Evolutionary conservation across 1,140 invertebrate genomes (phyloP).

Genomic region (Ceratina japonica): DNA sequence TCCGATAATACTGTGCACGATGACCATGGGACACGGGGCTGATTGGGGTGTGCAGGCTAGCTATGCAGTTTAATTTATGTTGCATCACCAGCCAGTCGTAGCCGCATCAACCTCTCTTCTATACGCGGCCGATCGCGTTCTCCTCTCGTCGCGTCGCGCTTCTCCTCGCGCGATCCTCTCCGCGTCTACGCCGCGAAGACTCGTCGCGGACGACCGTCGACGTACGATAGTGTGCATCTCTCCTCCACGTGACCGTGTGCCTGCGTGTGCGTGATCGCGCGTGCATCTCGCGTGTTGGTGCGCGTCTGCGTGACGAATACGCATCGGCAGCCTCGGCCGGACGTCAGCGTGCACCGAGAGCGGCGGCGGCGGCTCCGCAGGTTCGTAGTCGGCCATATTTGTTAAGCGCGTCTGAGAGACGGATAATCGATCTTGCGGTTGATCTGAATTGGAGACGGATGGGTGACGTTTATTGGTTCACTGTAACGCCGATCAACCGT

Average conservation of each 20-base stretch:
- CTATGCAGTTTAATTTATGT: conserved; percentile 76
- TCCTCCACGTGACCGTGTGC: too few relatives aligned
- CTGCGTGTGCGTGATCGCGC: not conserved
- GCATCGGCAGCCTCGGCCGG: not conserved
- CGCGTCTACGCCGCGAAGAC: too few relatives aligned
- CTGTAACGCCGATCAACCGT: conserved; percentile 38
- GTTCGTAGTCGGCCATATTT: conserved; percentile 63
- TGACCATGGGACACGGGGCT: conserved; percentile 70
- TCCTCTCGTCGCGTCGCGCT: conserved; percentile 24
- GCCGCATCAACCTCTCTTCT: conserved; percentile 57
- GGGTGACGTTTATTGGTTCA: conserved; percentile 50
- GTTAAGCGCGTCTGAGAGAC: conserved; percentile 53
- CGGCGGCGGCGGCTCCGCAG: conserved; percentile 20
- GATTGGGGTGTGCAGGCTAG: conserved; percentile 71
- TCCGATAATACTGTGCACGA: conserved; percentile 70
- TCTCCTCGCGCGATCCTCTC: conserved; percentile 3
- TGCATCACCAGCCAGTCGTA: conserved; percentile 71
- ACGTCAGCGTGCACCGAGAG: not conserved
- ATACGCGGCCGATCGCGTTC: conserved; percentile 47
- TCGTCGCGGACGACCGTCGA: too few relatives aligned
- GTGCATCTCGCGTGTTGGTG: not conserved
- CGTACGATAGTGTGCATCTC: too few relatives aligned
- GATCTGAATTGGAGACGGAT: conserved; percentile 37
- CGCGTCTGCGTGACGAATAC: conserved; percentile 33
- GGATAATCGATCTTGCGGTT: conserved; percentile 59